phyloP scores from a whole-genome alignment of 2,888 invertebrate species.

The Drosophila limbata region DNA sequence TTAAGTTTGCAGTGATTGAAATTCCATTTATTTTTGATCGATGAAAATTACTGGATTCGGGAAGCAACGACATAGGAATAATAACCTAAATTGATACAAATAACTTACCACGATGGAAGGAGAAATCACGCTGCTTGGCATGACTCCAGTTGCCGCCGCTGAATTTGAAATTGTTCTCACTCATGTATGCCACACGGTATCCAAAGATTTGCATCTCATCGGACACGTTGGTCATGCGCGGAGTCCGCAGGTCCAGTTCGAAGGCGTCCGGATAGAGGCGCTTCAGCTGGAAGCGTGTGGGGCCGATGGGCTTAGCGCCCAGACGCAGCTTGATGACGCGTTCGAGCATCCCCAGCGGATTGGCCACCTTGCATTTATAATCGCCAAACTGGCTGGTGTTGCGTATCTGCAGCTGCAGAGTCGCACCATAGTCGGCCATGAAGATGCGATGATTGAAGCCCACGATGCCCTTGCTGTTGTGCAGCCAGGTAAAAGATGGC shows the following conservation, averaged over 20 bases:
- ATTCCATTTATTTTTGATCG: background rate
- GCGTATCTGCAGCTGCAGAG: slow-evolving; percentile 82
- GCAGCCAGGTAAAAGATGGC: slow-evolving; percentile 87
- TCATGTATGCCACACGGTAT: slow-evolving; percentile 84
- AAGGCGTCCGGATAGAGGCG: slow-evolving; percentile 83
- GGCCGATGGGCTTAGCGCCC: slow-evolving; percentile 87
- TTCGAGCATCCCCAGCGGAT: slow-evolving; percentile 86
- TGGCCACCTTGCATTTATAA: slow-evolving; percentile 87
- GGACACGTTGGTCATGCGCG: slow-evolving; percentile 76
- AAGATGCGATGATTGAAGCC: slow-evolving; percentile 83
- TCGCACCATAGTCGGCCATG: slow-evolving; percentile 83
- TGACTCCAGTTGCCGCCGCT: slow-evolving; percentile 84
- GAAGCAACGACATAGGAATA: too few relatives aligned
- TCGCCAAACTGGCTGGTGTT: slow-evolving; percentile 85
- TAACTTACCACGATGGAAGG: slow-evolving; percentile 83
- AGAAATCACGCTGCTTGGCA: slow-evolving; percentile 83
- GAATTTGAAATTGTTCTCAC: slow-evolving; percentile 82
- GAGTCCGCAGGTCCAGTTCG: slow-evolving; percentile 84
- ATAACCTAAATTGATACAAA: background rate
- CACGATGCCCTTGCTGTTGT: slow-evolving; percentile 81
- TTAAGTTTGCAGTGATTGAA: background rate
- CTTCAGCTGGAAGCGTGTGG: slow-evolving; percentile 83
- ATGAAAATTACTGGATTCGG: background rate
- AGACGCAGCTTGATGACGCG: slow-evolving; percentile 86
- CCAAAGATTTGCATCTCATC: slow-evolving; percentile 84